Evolutionary conservation across 2,797 vertebrate genomes (phyloP).

Genomic region (Hoplostethus atlanticus): DNA sequence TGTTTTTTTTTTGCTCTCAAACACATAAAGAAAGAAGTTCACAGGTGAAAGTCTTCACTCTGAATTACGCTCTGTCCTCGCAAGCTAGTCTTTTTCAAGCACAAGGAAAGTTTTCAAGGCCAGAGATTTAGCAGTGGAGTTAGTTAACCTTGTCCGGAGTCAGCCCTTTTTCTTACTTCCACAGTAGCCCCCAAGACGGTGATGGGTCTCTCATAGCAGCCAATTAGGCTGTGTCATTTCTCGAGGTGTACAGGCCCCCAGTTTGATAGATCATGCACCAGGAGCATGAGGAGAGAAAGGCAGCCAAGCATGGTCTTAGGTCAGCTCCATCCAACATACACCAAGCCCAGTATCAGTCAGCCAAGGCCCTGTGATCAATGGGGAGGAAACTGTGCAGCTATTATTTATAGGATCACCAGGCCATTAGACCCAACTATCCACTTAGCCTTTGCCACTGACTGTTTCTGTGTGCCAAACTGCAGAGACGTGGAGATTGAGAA

Average conservation of each 20-base stretch:
- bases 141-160: slow-evolving; percentile 81
- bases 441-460: slow-evolving; percentile 82
- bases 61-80: slow-evolving; percentile 8
- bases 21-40: neutral
- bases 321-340: slow-evolving; percentile 70
- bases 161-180: slow-evolving; percentile 51
- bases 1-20: neutral
- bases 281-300: slow-evolving; percentile 62
- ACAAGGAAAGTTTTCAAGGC: slow-evolving; percentile 54
- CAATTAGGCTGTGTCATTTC: slow-evolving; percentile 83
- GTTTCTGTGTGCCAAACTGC: slow-evolving; percentile 71
- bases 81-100: neutral
- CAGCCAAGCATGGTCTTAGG: slow-evolving; percentile 75
- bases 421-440: slow-evolving; percentile 81
- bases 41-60: slow-evolving; percentile 8
- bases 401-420: slow-evolving; percentile 84
- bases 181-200: slow-evolving; percentile 56
- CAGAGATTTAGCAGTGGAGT: slow-evolving; percentile 57
- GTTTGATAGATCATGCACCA: slow-evolving; percentile 78
- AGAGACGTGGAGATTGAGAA: slow-evolving; percentile 71
- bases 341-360: slow-evolving; percentile 54
- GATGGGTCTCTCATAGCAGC: slow-evolving; percentile 80
- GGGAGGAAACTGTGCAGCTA: slow-evolving; percentile 75
- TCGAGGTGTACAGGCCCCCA: slow-evolving; percentile 57
- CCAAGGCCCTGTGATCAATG: slow-evolving; percentile 80